Evolutionary conservation across 2,888 invertebrate species (phyloP).

Genomic region (Drosophila birchii): DNA sequence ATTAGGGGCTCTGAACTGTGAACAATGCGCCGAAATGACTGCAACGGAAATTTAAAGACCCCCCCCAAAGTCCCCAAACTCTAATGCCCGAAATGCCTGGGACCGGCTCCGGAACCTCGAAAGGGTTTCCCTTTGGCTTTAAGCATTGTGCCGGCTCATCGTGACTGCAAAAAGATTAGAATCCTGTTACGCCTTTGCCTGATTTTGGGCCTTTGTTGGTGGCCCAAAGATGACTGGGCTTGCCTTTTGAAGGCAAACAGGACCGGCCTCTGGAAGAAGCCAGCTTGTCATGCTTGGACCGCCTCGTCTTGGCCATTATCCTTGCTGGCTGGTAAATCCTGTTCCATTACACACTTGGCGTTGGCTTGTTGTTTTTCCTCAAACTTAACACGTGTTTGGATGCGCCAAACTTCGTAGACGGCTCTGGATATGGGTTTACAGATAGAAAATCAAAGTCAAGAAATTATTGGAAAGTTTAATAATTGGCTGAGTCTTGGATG

Average conservation of each 20-base stretch:
- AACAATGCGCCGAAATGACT: constrained; percentile 75
- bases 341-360: constrained; percentile 17
- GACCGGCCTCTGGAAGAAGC: constrained; percentile 30
- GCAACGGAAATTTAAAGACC: constrained; percentile 71
- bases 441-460: neutral
- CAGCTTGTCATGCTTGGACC: constrained; percentile 50
- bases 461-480: neutral
- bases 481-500: neutral
- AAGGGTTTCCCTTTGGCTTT: constrained; percentile 53
- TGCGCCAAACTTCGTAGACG: constrained; percentile 17
- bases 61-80: constrained; percentile 47
- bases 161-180: constrained; percentile 70
- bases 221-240: constrained; percentile 42
- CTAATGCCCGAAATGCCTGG: constrained; percentile 10
- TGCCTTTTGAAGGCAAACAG: constrained; percentile 20
- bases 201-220: constrained; percentile 66
- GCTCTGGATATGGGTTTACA: neutral
- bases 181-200: constrained; percentile 73
- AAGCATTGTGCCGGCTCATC: constrained; percentile 69
- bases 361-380: constrained; percentile 10
- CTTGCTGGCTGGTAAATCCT: constrained; percentile 19
- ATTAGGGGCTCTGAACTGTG: constrained; percentile 77
- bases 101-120: constrained; percentile 12
- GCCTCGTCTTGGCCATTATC: constrained; percentile 39
- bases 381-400: constrained; percentile 46